Evolutionary conservation across 2,113 vertebrate genomes (phyloP), one percentile per base, ranked within the genome.

Genomic region (Morone saxatilis): DNA sequence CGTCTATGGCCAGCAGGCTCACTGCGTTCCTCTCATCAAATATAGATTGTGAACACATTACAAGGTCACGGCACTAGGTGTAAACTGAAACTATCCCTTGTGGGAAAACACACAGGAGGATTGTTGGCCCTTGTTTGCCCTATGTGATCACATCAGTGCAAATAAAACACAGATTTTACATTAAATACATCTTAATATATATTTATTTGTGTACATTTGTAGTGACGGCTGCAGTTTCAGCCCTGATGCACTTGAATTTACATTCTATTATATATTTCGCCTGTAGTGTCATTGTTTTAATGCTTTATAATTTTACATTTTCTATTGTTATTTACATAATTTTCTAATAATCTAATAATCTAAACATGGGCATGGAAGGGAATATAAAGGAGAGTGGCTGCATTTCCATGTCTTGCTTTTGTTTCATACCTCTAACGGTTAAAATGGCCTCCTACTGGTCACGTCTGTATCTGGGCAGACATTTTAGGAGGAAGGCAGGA

Each of bases 381-480:
- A 17, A 0, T n/a, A 38, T 73, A 25, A 83, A 36, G 25, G 25
- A n/a, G 22, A 71, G 36, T 11, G 22, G 20, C 50, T 41, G 38
- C 1, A 14, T 54, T 76, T 41, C 6, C 1, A 20, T 17, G 51
- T 53, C 12, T 38, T 19, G 6, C 16, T 69, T 80, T 81, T 9
- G 22, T 45, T 76, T 65, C 47, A 71, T 22, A 43, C 40, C 25
- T 75, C 36, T 41, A 56, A 59, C 5, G 0, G 71, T 80, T 90
- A 71, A 90, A 88, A 87, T 78, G 85, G 83, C 85, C 59, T 85
- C 89, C 89, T 71, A 71, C 74, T 72, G 71, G 86, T 90, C 85
- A 88, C 86, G 84, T 71, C 72, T 86, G 79, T 88, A 80, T 88
- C 88, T 54, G 50, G 83, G 89, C 91, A 92, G 92, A 90, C 89